A percentile compares a stretch with the other conserved stretches of the same genome.
Conservation (phyloP, 2,113 vertebrate species). For the Sinocyclocheilus rhinocerous region DNA sequence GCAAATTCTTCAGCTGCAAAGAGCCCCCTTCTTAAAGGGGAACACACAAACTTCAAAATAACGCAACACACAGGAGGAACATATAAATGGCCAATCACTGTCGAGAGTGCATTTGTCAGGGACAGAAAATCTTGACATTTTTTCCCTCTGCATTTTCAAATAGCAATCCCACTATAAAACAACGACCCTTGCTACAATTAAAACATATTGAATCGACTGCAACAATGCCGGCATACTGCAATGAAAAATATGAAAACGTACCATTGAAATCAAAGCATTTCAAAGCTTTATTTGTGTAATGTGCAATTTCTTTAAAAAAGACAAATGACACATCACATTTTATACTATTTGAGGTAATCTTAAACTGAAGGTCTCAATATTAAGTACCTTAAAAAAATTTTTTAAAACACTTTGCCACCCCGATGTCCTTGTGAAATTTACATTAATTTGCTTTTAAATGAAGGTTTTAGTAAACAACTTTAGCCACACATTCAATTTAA, state of each 20-base stretch:
- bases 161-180: background rate
- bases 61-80: conserved; percentile 43
- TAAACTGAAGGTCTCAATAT: conserved; percentile 11
- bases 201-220: background rate
- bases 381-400: background rate
- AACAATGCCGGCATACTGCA: background rate
- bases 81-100: conserved; percentile 39
- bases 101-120: conserved; percentile 17
- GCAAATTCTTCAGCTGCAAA: conserved; percentile 64
- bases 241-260: background rate
- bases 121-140: conserved; percentile 35
- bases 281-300: background rate
- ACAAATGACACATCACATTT: background rate
- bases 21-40: conserved; percentile 62
- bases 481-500: background rate
- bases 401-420: background rate
- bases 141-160: background rate
- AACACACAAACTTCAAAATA: conserved; percentile 52
- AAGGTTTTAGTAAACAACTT: conserved; percentile 3
- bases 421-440: background rate
- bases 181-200: background rate
- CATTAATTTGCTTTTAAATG: conserved; percentile 6
- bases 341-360: background rate
- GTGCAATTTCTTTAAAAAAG: background rate
- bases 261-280: background rate